Evolutionary conservation across 2,113 vertebrate species (phyloP).

Genomic region (Misgurnus anguillicaudatus): DNA sequence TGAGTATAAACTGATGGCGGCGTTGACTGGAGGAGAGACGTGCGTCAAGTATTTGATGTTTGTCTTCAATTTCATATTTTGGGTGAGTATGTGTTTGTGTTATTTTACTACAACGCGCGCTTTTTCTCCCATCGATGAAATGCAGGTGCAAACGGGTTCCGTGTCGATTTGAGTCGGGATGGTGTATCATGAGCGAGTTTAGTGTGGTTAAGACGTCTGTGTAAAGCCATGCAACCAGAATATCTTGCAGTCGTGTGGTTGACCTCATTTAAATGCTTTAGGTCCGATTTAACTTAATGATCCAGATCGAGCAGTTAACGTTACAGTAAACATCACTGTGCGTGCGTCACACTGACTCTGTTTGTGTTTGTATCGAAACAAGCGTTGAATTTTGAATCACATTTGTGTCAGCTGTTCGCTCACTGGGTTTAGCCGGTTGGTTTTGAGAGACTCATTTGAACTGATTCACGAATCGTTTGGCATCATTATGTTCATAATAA

Average conservation of each 20-base stretch:
- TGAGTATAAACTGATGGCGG: constrained; percentile 64
- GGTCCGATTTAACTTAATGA: neutral
- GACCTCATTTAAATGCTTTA: neutral
- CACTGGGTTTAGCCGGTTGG: neutral
- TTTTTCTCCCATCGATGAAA: neutral
- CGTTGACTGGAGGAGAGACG: constrained; percentile 88
- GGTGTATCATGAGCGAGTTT: neutral
- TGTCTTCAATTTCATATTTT: constrained; percentile 92
- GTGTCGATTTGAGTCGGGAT: neutral
- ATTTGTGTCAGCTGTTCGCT: constrained; percentile 54
- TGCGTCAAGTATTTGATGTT: constrained; percentile 95
- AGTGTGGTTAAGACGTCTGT: neutral
- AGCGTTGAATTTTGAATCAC: constrained; percentile 45
- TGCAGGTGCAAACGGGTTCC: neutral
- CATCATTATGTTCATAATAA: neutral
- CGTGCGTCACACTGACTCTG: neutral
- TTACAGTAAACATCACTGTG: neutral
- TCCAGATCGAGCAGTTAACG: neutral
- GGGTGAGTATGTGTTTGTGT: constrained; percentile 78
- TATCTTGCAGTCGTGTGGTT: neutral
- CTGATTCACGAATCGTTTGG: neutral
- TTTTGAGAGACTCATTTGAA: neutral
- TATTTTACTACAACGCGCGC: neutral
- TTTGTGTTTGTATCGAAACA: constrained; percentile 27
- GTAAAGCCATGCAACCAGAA: neutral